These are phyloP conservation scores for Sminthopsis crassicaudata DNA, from an alignment of 2,113 vertebrate species.

Conservation along the genomic window DNA sequence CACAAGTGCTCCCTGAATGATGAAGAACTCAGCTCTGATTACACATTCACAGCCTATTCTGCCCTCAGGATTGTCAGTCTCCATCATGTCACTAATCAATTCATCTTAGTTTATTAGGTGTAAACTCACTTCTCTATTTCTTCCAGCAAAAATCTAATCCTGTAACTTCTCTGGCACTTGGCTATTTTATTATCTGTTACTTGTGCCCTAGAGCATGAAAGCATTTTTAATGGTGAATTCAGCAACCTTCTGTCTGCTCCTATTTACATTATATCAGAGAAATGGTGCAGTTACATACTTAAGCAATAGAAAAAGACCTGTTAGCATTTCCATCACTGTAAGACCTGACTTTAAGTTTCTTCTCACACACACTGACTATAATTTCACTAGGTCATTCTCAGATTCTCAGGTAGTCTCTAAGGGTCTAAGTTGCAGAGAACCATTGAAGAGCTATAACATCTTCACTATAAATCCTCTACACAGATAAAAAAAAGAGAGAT, in stretches of 20 bases:
- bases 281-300: fast-evolving
- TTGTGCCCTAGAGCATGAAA: constrained; percentile 64
- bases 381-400: neutral
- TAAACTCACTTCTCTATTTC: constrained; percentile 73
- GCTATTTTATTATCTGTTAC: constrained; percentile 74
- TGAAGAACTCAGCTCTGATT: constrained; percentile 51
- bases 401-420: neutral
- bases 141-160: constrained; percentile 64
- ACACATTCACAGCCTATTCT: constrained; percentile 32
- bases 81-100: constrained; percentile 68
- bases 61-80: constrained; percentile 63
- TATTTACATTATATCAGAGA: constrained; percentile 17
- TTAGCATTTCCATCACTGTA: neutral
- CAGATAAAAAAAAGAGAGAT: neutral
- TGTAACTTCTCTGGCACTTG: constrained; percentile 45
- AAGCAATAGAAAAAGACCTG: neutral
- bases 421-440: neutral
- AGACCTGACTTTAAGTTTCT: neutral
- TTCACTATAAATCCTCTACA: neutral
- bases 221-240: constrained; percentile 68
- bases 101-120: constrained; percentile 62
- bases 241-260: constrained; percentile 21
- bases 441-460: neutral
- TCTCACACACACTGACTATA: neutral
- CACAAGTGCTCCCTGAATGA: constrained; percentile 6